Percentiles rank a stretch among this genome's conserved stretches.
Conservation (phyloP, 2,797 vertebrate species). For the Nyctibius grandis region DNA sequence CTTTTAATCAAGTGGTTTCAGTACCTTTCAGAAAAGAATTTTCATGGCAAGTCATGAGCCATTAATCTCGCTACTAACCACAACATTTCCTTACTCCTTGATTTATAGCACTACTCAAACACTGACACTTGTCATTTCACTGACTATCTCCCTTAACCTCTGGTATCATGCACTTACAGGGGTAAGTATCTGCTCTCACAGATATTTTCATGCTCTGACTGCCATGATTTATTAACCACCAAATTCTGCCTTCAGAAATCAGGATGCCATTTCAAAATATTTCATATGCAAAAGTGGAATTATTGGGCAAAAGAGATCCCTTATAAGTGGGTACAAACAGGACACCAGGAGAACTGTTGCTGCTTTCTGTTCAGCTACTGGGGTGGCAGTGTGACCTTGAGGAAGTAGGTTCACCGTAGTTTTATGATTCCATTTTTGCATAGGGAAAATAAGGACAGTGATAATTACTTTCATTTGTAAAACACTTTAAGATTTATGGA, state of each 20-base stretch:
- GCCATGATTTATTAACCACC: background rate
- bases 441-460: conserved; percentile 18
- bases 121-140: conserved; percentile 6
- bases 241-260: background rate
- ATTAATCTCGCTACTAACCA: background rate
- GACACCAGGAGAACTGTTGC: background rate
- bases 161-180: background rate
- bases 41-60: background rate
- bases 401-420: background rate
- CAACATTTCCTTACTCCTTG: conserved; percentile 3
- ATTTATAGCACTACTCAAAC: background rate
- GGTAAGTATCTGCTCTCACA: background rate
- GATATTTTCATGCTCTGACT: background rate
- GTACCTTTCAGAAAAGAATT: conserved; percentile 43
- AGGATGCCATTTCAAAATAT: background rate
- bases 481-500: conserved; percentile 13
- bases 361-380: background rate
- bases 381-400: background rate
- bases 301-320: background rate
- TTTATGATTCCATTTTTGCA: background rate
- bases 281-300: background rate
- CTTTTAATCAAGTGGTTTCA: background rate
- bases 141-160: background rate
- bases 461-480: conserved; percentile 39
- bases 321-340: background rate